Conservation (phyloP, 92 coral and sea anemone species). For the Zoanthus sociatus region DNA sequence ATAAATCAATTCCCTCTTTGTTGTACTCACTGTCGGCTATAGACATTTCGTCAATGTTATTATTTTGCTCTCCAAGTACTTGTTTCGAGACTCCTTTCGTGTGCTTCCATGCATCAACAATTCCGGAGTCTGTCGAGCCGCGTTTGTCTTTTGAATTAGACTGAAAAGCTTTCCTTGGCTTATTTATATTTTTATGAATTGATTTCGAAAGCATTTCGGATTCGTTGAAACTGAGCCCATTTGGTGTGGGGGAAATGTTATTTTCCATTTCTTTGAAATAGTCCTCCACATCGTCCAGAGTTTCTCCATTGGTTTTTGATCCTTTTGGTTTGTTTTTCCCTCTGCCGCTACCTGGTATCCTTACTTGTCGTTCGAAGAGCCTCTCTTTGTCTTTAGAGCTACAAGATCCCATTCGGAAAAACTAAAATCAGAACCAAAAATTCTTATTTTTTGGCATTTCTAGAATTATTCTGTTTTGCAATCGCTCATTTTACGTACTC, state of each 20-base stretch:
- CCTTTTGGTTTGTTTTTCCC: neutral
- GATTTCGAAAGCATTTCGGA: slow-evolving; percentile 11
- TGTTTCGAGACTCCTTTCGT: slow-evolving; percentile 18
- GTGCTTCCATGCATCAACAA: slow-evolving; percentile 66
- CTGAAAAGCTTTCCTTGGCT: slow-evolving; percentile 33
- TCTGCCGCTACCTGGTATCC: neutral
- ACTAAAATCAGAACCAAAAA: neutral
- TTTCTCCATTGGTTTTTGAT: neutral
- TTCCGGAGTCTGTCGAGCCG: slow-evolving; percentile 44
- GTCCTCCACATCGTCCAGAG: slow-evolving; percentile 32
- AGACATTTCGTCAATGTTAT: neutral
- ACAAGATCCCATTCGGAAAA: slow-evolving; percentile 42
- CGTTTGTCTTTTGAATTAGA: slow-evolving; percentile 32
- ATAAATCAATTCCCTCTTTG: slow-evolving; percentile 73
- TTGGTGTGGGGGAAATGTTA: slow-evolving; percentile 6
- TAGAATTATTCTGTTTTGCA: too few relatives aligned
- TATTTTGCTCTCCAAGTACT: neutral
- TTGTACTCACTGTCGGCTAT: slow-evolving; percentile 69
- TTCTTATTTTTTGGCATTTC: neutral
- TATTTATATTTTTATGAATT: slow-evolving; percentile 5
- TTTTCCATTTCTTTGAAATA: slow-evolving; percentile 12
- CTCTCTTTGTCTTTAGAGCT: slow-evolving; percentile 17
- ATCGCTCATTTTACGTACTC: neutral
- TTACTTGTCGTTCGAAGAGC: neutral
- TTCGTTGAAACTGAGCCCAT: neutral